A percentile compares a stretch with the other conserved stretches of the same genome.
Evolutionary conservation across 1,140 invertebrate species (phyloP).

Genomic region (Pteromalus puparum): DNA sequence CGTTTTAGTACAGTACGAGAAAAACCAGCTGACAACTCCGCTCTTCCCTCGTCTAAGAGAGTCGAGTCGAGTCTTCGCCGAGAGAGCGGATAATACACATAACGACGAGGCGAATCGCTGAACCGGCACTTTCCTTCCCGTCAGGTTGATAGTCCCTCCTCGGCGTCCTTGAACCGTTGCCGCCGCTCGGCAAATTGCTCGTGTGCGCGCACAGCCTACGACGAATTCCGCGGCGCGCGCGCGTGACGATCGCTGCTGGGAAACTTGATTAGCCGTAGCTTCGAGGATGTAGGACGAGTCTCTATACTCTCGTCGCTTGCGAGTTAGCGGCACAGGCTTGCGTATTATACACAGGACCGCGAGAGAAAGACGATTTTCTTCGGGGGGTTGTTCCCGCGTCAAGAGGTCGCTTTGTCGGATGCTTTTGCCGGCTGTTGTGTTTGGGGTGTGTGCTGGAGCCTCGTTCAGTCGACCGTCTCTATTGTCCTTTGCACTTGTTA

Average conservation of each 20-base stretch:
- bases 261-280: constrained; percentile 37
- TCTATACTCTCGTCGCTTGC: not conserved
- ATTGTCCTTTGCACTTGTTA: constrained; percentile 11
- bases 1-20: not conserved
- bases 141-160: constrained; percentile 12
- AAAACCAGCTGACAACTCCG: constrained; percentile 20
- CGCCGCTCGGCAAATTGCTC: constrained; percentile 20
- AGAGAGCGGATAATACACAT: not conserved
- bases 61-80: not conserved
- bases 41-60: not conserved
- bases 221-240: not conserved
- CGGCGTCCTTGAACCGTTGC: constrained; percentile 13
- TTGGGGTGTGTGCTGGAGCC: no score
- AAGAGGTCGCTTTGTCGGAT: not conserved
- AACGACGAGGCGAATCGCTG: constrained; percentile 5
- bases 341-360: not conserved
- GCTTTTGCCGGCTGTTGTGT: not conserved
- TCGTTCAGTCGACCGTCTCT: not conserved
- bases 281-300: not conserved
- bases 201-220: not conserved
- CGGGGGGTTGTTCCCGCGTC: not conserved
- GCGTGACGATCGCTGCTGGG: not conserved
- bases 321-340: not conserved
- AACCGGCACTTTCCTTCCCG: constrained; percentile 24
- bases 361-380: not conserved